A percentile compares a stretch with the other conserved stretches of the same genome.
Conservation (phyloP, 2,797 vertebrate genomes). For the Leptatherina wallacei region DNA sequence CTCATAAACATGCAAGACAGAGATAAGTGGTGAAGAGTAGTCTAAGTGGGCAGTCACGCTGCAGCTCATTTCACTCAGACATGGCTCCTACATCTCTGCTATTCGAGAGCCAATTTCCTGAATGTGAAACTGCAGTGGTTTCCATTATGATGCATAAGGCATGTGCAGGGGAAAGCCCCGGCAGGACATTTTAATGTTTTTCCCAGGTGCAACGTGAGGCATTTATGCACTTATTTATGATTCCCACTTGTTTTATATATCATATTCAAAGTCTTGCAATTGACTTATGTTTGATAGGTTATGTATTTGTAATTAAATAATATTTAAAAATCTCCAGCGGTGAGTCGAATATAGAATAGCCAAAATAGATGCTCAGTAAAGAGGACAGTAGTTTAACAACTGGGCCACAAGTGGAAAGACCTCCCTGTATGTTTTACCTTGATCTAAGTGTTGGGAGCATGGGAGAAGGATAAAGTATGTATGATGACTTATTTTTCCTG, state of each 20-base stretch:
- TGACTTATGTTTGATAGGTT: not conserved
- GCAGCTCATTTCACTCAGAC: constrained; percentile 55
- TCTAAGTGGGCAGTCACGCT: constrained; percentile 50
- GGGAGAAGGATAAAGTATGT: constrained; percentile 5
- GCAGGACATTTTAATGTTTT: constrained; percentile 32
- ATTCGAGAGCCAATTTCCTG: constrained; percentile 65
- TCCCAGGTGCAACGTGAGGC: constrained; percentile 20
- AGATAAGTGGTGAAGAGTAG: constrained; percentile 60
- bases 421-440: constrained; percentile 13
- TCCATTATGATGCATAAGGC: constrained; percentile 48
- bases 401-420: not conserved
- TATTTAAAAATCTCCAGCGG: not conserved
- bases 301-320: not conserved
- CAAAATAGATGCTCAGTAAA: not conserved
- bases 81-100: constrained; percentile 23
- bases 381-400: not conserved
- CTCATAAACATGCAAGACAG: constrained; percentile 57
- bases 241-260: constrained; percentile 43
- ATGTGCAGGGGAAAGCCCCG: constrained; percentile 28
- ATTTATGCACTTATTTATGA: constrained; percentile 25
- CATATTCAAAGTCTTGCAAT: not conserved
- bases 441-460: constrained; percentile 4
- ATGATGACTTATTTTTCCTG: constrained; percentile 18
- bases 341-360: not conserved
- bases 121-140: constrained; percentile 45